Evolutionary conservation across 2,888 invertebrate species (phyloP).

Genomic region (Thereva unica): DNA sequence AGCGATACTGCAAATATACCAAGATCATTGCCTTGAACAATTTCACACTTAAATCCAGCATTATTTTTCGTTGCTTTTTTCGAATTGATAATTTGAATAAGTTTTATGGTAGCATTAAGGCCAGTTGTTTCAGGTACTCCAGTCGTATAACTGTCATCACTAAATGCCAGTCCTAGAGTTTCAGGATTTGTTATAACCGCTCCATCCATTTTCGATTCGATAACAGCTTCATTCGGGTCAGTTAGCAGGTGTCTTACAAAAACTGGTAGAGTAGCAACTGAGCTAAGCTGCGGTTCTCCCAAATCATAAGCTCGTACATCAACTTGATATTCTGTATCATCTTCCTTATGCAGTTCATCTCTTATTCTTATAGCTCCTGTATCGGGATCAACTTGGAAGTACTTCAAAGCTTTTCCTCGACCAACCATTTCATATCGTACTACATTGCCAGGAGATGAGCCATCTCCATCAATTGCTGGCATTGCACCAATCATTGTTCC

Average conservation of each 20-base stretch:
- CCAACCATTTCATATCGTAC: conserved; percentile 80
- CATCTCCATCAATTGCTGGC: conserved; percentile 81
- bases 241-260: conserved; percentile 81
- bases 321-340: conserved; percentile 85
- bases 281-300: conserved; percentile 82
- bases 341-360: conserved; percentile 83
- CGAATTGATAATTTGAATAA: conserved; percentile 57
- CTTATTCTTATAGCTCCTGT: conserved; percentile 79
- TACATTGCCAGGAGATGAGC: conserved; percentile 82
- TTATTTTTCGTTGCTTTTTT: conserved; percentile 53
- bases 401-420: conserved; percentile 77
- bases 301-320: conserved; percentile 85
- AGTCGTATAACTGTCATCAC: conserved; percentile 82
- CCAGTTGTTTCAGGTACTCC: conserved; percentile 71
- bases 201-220: conserved; percentile 49
- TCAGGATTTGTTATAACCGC: conserved; percentile 53
- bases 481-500: conserved; percentile 80
- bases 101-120: conserved; percentile 55
- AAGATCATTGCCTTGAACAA: conserved; percentile 73
- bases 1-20: conserved; percentile 71
- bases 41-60: conserved; percentile 73
- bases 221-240: conserved; percentile 61
- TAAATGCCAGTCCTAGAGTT: conserved; percentile 75
- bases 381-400: conserved; percentile 86
- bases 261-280: conserved; percentile 79